These are phyloP conservation scores for Turnix velox DNA, from an alignment of 2,113 vertebrate species.

Conservation along the genomic window DNA sequence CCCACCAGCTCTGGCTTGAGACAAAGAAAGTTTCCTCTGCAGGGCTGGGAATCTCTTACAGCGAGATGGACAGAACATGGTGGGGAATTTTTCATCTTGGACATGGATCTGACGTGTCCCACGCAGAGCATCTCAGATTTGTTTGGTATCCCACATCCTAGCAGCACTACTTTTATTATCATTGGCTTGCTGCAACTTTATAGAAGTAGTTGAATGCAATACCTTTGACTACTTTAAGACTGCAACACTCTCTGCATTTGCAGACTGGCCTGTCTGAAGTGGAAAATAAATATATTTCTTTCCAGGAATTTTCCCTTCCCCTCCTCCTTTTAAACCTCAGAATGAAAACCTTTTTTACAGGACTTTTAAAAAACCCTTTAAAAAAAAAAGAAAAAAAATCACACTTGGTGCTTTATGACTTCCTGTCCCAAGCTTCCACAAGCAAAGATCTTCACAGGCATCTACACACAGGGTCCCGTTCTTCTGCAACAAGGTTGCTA, in stretches of 20 bases:
- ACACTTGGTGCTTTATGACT: not conserved
- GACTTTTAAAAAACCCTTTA: not conserved
- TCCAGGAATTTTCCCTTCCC: not conserved
- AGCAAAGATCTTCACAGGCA: not conserved
- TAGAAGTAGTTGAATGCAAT: not conserved
- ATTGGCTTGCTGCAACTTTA: not conserved
- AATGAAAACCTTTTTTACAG: not conserved
- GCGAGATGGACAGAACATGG: not conserved
- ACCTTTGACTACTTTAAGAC: not conserved
- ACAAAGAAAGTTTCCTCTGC: not conserved
- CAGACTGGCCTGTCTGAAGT: not conserved
- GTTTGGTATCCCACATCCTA: not conserved
- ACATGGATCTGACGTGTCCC: not conserved
- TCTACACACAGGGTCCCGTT: not conserved
- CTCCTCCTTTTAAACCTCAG: not conserved
- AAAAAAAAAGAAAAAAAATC: not conserved
- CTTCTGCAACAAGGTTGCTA: not conserved
- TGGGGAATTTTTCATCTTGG: not conserved
- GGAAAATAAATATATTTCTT: not conserved
- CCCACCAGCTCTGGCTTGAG: not conserved
- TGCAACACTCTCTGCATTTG: not conserved
- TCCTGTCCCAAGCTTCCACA: not conserved
- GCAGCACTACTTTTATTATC: not conserved
- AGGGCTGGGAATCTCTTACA: not conserved
- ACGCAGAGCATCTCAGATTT: fast-evolving